These are phyloP conservation scores for Loriculus beryllinus DNA, from an alignment of 2,797 vertebrate species.

Conservation along the genomic window DNA sequence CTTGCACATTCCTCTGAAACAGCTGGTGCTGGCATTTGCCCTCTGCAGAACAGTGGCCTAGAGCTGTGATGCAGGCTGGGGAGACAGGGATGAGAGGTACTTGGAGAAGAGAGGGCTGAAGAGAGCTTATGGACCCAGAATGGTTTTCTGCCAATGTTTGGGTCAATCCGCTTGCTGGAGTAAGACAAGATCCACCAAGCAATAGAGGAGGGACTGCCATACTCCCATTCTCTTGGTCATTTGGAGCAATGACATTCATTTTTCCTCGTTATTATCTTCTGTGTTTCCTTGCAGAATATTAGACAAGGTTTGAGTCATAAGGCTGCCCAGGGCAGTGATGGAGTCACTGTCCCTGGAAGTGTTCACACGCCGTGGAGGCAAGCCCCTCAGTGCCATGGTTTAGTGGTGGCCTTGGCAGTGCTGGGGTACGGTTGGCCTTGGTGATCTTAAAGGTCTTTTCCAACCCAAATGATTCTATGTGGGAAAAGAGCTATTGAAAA, in stretches of 20 bases:
- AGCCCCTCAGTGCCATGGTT: too few relatives aligned
- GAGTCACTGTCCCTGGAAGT: too few relatives aligned
- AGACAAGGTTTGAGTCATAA: too few relatives aligned
- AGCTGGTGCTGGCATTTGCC: not conserved
- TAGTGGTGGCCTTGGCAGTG: too few relatives aligned
- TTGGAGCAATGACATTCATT: not conserved
- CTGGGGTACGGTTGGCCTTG: too few relatives aligned
- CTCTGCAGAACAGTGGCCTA: fast-evolving
- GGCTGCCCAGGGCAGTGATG: too few relatives aligned
- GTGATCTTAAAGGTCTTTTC: too few relatives aligned
- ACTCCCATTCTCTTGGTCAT: not conserved
- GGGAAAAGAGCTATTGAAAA: not conserved
- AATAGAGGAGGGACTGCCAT: not conserved
- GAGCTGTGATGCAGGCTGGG: fast-evolving
- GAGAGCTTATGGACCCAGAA: not conserved
- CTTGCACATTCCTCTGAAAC: not conserved
- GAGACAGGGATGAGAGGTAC: not conserved
- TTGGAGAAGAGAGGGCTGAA: not conserved
- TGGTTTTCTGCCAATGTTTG: not conserved
- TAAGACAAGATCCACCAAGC: not conserved
- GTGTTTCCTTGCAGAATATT: not conserved
- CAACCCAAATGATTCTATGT: too few relatives aligned
- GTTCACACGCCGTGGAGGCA: too few relatives aligned
- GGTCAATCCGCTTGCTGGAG: not conserved
- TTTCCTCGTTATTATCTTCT: not conserved